Evolutionary conservation across 2,888 invertebrate species (phyloP).

Genomic region (Cantharis lateralis): DNA sequence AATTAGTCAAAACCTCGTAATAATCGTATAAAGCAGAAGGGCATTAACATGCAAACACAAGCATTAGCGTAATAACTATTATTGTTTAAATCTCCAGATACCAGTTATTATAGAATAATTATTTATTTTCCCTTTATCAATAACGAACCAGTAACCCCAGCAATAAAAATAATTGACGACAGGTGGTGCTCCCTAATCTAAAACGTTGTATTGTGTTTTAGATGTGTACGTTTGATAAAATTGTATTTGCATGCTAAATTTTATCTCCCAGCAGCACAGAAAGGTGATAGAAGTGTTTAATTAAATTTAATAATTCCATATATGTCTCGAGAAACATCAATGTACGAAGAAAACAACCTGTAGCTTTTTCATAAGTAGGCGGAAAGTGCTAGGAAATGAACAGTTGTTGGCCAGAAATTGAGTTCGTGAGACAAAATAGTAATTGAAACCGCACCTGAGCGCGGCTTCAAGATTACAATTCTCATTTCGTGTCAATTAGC

Average conservation of each 20-base stretch:
- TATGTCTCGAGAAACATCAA: neutral
- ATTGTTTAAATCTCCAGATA: constrained; percentile 48
- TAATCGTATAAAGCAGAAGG: constrained; percentile 32
- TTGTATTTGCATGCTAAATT: neutral
- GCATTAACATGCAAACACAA: constrained; percentile 45
- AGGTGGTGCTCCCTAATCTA: constrained; percentile 23
- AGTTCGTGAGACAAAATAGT: constrained; percentile 54
- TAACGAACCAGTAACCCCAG: constrained; percentile 26
- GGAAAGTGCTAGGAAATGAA: constrained; percentile 44
- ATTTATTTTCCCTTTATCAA: constrained; percentile 34
- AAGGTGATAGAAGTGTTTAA: neutral
- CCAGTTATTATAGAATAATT: constrained; percentile 51
- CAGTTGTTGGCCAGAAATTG: constrained; percentile 50
- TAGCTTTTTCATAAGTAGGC: constrained; percentile 32
- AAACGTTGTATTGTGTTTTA: neutral
- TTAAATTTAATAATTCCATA: neutral
- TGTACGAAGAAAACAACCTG: constrained; percentile 27
- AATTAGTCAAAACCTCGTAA: neutral
- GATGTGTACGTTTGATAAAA: neutral
- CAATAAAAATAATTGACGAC: constrained; percentile 30
- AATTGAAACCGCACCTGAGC: constrained; percentile 53
- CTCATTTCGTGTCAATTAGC: constrained; percentile 56
- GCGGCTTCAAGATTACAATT: constrained; percentile 53
- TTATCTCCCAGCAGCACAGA: neutral
- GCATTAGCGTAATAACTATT: constrained; percentile 48